Percentiles rank a stretch among this genome's conserved stretches.
Evolutionary conservation across 1,140 invertebrate species (phyloP).

Genomic region (Drosophila sechellia): DNA sequence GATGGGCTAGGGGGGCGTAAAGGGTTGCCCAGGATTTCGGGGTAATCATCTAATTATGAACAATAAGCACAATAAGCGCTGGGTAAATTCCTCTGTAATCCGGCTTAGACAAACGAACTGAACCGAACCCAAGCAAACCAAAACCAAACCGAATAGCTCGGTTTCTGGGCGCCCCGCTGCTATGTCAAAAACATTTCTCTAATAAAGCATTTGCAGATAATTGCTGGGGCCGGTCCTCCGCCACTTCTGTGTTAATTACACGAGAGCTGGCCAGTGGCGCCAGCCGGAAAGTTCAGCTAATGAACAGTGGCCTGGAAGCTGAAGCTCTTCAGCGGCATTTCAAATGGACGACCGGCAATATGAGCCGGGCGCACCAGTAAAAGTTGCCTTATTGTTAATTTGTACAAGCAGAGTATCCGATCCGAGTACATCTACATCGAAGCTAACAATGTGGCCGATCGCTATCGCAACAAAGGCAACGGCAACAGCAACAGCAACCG

Average conservation of each 20-base stretch:
- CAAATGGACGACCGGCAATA: conserved; percentile 42
- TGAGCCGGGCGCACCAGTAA: conserved; percentile 44
- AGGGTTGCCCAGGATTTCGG: conserved; percentile 42
- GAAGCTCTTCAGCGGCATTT: conserved; percentile 44
- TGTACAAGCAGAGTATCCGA: conserved; percentile 52
- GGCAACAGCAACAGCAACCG: conserved; percentile 11
- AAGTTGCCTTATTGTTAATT: conserved; percentile 74
- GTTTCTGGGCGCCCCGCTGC: conserved; percentile 45
- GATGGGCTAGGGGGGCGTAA: neutral
- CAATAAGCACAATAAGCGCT: conserved; percentile 30
- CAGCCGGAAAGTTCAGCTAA: conserved; percentile 50
- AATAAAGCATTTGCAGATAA: conserved; percentile 77
- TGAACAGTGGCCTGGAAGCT: conserved; percentile 24
- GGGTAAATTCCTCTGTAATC: conserved; percentile 26
- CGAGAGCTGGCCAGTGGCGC: conserved; percentile 52
- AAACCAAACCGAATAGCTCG: neutral
- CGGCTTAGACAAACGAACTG: neutral
- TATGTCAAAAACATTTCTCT: conserved; percentile 66
- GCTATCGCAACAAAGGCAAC: conserved; percentile 56
- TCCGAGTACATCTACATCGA: conserved; percentile 73
- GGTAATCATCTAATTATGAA: conserved; percentile 39
- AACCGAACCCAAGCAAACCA: neutral
- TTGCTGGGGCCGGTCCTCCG: conserved; percentile 38
- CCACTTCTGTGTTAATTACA: conserved; percentile 74
- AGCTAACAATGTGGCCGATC: conserved; percentile 75